Evolutionary conservation across 2,113 vertebrate genomes (phyloP).

Genomic region (Cervus canadensis): DNA sequence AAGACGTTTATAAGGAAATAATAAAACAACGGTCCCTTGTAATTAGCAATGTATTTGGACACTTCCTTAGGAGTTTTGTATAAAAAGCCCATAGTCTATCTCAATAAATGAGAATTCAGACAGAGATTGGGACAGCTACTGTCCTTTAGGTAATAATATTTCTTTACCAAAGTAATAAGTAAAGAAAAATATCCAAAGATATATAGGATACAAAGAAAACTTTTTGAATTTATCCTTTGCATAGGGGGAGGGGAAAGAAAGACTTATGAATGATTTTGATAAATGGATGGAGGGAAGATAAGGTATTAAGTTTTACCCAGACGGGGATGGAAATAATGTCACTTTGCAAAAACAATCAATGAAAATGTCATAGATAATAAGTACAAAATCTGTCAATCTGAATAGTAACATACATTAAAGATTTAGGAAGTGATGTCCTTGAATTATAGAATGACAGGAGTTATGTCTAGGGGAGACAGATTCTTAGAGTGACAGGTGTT

Average conservation of each 20-base stretch:
- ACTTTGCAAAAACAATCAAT: constrained; percentile 35
- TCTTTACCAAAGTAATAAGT: neutral
- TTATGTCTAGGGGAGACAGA: neutral
- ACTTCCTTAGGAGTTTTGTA: neutral
- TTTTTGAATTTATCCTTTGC: neutral
- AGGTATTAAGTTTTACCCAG: neutral
- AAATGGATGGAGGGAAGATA: neutral
- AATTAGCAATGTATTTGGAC: neutral
- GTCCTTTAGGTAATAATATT: neutral
- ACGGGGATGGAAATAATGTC: neutral
- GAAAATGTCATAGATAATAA: constrained; percentile 37
- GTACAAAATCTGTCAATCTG: constrained; percentile 22
- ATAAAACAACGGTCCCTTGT: neutral
- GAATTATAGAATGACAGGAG: neutral
- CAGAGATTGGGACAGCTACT: neutral
- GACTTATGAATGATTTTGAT: neutral
- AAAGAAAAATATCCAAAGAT: neutral
- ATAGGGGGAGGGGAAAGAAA: too few species aligned
- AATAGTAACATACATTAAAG: neutral
- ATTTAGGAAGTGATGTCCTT: constrained; percentile 7
- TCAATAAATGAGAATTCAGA: neutral
- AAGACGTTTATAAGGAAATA: neutral
- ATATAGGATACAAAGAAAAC: neutral
- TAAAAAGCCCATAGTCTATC: neutral
- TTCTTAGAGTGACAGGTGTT: neutral